phyloP scores from a whole-genome alignment of 1,140 invertebrate species.

The Ips typographus region DNA sequence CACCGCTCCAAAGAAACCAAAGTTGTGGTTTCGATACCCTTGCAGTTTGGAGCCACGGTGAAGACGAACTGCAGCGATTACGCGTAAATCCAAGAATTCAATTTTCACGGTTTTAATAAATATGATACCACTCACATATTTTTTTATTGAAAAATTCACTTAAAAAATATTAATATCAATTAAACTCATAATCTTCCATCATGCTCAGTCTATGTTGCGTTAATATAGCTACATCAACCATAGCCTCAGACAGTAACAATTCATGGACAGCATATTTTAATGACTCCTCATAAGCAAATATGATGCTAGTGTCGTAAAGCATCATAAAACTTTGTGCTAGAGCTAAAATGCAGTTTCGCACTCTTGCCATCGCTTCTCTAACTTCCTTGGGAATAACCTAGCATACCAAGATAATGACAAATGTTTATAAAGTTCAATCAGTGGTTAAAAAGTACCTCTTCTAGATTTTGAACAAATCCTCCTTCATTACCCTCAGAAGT shows the following conservation, averaged over 20 bases:
- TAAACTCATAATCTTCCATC: slow-evolving; percentile 41
- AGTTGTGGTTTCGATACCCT: too few species aligned
- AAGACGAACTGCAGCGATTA: too few species aligned
- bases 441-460: slow-evolving; percentile 54
- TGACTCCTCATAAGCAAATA: slow-evolving; percentile 90
- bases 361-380: slow-evolving; percentile 79
- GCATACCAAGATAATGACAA: slow-evolving; percentile 34
- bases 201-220: slow-evolving; percentile 64
- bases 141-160: slow-evolving; percentile 23
- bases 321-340: slow-evolving; percentile 84
- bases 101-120: not conserved
- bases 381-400: slow-evolving; percentile 70
- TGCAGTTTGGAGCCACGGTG: too few species aligned
- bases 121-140: not conserved
- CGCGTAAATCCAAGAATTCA: too few species aligned
- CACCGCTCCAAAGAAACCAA: too few species aligned
- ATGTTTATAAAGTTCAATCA: not conserved
- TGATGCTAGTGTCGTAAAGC: slow-evolving; percentile 89
- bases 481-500: slow-evolving; percentile 70
- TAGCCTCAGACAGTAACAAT: slow-evolving; percentile 77
- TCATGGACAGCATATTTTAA: slow-evolving; percentile 78
- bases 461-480: slow-evolving; percentile 80
- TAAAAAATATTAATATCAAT: slow-evolving; percentile 1
- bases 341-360: slow-evolving; percentile 87
- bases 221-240: slow-evolving; percentile 73